phyloP scores from a whole-genome alignment of 2,113 vertebrate genomes.

The Alaudala cheleensis region DNA sequence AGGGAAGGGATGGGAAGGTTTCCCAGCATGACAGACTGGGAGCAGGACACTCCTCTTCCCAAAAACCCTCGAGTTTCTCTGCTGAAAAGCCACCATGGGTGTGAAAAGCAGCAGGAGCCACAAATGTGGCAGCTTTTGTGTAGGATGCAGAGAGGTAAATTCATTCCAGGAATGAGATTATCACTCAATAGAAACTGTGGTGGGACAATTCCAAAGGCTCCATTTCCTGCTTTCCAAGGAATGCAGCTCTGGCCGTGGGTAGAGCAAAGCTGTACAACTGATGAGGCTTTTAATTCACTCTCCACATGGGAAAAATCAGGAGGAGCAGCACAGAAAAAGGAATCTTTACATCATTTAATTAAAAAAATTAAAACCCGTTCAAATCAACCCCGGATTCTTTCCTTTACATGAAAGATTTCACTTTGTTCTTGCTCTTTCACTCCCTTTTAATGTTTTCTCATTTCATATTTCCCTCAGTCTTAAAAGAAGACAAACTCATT shows the following conservation, averaged over 20 bases:
- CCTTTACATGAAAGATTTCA: not conserved
- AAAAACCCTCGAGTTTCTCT: not conserved
- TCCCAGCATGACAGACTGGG: not conserved
- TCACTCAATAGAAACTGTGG: not conserved
- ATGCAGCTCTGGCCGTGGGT: not conserved
- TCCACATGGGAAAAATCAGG: not conserved
- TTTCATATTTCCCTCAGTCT: not conserved
- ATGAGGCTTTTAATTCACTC: not conserved
- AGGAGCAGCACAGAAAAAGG: not conserved
- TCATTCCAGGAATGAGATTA: not conserved
- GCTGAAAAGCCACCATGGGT: not conserved
- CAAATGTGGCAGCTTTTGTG: not conserved
- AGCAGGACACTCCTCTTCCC: not conserved
- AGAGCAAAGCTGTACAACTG: not conserved
- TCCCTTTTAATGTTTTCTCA: not conserved
- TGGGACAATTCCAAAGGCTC: not conserved
- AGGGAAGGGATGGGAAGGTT: rapidly evolving
- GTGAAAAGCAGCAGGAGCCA: not conserved
- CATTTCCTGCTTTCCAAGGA: not conserved
- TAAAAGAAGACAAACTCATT: not conserved
- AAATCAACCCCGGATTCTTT: not conserved
- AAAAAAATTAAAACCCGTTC: not conserved
- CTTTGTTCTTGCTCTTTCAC: not conserved
- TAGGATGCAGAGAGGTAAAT: not conserved
- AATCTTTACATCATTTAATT: not conserved